Conservation (phyloP, 2,888 invertebrate genomes). For the Ochlodes sylvanus region DNA sequence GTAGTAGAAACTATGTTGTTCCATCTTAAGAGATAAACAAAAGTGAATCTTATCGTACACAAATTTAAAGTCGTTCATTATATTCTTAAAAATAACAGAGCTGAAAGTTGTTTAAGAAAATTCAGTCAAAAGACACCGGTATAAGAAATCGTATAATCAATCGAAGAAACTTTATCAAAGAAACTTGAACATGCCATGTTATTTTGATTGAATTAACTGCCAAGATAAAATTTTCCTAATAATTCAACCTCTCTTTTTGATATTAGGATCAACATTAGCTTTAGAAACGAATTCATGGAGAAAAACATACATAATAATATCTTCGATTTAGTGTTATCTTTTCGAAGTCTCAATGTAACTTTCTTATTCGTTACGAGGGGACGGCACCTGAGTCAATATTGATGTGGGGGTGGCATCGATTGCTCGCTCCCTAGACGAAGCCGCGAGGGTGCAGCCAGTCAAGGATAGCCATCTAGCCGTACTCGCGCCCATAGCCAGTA, state of each 20-base stretch:
- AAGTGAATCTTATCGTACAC: too few relatives aligned
- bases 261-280: not conserved
- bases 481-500: slow-evolving; percentile 30
- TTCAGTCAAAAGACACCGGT: too few relatives aligned
- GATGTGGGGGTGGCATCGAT: slow-evolving; percentile 72
- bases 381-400: slow-evolving; percentile 63
- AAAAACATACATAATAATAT: slow-evolving; percentile 8
- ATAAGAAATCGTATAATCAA: too few relatives aligned
- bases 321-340: slow-evolving; percentile 18
- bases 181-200: too few relatives aligned
- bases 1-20: not conserved
- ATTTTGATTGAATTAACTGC: too few relatives aligned
- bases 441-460: slow-evolving; percentile 52
- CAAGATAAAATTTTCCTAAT: too few relatives aligned
- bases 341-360: slow-evolving; percentile 26
- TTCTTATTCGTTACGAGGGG: slow-evolving; percentile 40
- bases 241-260: not conserved
- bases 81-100: too few relatives aligned
- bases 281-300: not conserved
- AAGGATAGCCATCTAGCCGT: slow-evolving; percentile 55
- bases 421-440: slow-evolving; percentile 50
- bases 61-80: too few relatives aligned
- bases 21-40: too few relatives aligned
- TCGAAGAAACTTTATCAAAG: too few relatives aligned
- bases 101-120: too few relatives aligned